A percentile compares a stretch with the other conserved stretches of the same genome.
phyloP scores from a whole-genome alignment of 2,797 vertebrate genomes.

The Rhabdophis nuchalis region DNA sequence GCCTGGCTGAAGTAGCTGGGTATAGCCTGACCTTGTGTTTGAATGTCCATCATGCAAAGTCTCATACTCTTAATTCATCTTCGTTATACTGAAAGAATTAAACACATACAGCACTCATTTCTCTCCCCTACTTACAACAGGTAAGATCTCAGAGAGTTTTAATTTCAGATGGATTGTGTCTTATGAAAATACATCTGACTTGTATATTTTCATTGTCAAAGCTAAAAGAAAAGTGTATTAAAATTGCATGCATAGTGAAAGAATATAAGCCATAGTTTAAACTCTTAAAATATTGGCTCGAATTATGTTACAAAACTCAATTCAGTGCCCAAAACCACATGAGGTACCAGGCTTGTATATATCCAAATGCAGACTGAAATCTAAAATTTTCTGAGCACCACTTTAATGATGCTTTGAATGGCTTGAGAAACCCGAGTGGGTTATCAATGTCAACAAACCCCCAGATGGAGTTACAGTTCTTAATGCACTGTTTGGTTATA shows the following conservation, averaged over 20 bases:
- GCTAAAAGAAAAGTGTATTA: slow-evolving; percentile 19
- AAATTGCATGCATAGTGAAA: background rate
- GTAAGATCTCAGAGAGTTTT: slow-evolving; percentile 1
- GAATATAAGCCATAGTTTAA: background rate
- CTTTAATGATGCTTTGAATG: slow-evolving; percentile 62
- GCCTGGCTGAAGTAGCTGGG: background rate
- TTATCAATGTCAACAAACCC: slow-evolving; percentile 70
- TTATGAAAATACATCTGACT: slow-evolving; percentile 39
- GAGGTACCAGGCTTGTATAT: slow-evolving; percentile 26
- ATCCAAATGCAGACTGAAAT: slow-evolving; percentile 47
- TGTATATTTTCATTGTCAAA: slow-evolving; percentile 32
- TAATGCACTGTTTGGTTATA: slow-evolving; percentile 55
- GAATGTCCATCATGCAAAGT: background rate
- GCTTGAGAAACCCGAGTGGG: slow-evolving; percentile 58
- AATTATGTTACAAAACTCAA: slow-evolving; percentile 7
- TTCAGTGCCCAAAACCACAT: slow-evolving; percentile 44
- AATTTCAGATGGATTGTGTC: background rate
- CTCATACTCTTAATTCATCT: background rate
- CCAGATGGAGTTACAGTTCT: slow-evolving; percentile 68
- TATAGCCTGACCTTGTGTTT: background rate
- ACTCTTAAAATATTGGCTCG: slow-evolving; percentile 7
- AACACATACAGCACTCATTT: background rate
- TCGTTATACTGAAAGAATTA: background rate
- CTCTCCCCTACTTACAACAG: background rate
- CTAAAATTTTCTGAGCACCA: slow-evolving; percentile 57